These are phyloP conservation scores for Microtus richardsoni DNA, from an alignment of 2,113 vertebrate species.

Conservation along the genomic window DNA sequence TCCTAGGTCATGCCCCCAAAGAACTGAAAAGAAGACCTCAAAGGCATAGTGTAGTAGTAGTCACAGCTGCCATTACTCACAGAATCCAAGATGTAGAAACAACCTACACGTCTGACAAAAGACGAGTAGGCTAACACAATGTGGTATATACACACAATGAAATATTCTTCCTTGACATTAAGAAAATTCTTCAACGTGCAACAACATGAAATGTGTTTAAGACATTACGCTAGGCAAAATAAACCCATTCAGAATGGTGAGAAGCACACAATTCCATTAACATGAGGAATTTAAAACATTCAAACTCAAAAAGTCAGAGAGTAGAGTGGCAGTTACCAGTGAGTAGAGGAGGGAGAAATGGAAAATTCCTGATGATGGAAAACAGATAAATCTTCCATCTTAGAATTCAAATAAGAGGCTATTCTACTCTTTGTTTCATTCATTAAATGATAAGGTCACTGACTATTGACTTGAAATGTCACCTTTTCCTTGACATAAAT, in stretches of 20 bases:
- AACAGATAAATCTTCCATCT: background rate
- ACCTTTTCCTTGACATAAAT: background rate
- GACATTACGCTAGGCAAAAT: background rate
- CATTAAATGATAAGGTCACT: background rate
- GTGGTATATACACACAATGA: background rate
- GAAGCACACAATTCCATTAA: background rate
- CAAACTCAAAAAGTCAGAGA: background rate
- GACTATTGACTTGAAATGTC: background rate
- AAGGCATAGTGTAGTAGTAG: background rate
- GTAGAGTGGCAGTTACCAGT: background rate
- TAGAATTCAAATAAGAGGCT: background rate
- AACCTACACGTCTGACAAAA: background rate
- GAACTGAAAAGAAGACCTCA: background rate
- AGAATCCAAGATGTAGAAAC: background rate
- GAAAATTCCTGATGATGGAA: background rate
- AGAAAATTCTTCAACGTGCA: background rate
- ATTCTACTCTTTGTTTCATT: background rate
- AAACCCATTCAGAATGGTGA: background rate
- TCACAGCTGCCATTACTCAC: background rate
- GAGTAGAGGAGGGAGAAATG: background rate
- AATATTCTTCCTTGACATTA: background rate
- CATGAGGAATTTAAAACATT: background rate
- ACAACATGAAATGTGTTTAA: background rate
- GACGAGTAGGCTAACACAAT: background rate
- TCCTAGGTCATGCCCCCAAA: background rate